A percentile compares a stretch with the other conserved stretches of the same genome.
Conservation (phyloP, 1,140 invertebrate species). For the Belonocnema kinseyi region DNA sequence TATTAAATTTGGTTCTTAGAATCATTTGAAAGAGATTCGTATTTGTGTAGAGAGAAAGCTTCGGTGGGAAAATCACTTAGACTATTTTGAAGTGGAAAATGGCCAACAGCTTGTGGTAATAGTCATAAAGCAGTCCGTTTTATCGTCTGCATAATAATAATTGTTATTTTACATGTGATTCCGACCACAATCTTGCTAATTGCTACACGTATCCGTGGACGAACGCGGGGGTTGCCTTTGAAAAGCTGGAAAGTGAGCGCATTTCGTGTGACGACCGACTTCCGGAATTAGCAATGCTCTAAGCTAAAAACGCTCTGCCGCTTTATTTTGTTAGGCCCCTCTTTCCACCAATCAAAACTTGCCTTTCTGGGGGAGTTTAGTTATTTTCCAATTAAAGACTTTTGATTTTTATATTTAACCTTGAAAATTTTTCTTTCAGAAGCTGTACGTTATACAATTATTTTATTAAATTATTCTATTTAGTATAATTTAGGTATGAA, state of each 20-base stretch:
- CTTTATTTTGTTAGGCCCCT: slow-evolving; percentile 26
- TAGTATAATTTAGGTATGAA: no score
- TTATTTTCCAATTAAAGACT: slow-evolving; percentile 48
- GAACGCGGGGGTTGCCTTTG: slow-evolving; percentile 27
- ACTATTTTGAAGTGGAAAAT: slow-evolving; percentile 16
- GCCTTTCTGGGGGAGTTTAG: slow-evolving; percentile 33
- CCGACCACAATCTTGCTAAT: slow-evolving; percentile 49
- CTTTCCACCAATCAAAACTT: slow-evolving; percentile 66
- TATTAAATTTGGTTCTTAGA: neutral
- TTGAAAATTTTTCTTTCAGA: no score
- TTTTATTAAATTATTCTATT: no score
- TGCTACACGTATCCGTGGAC: neutral
- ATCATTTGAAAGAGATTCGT: neutral
- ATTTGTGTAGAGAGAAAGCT: neutral
- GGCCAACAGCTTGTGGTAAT: slow-evolving; percentile 56
- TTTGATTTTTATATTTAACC: no score
- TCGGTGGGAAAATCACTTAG: neutral
- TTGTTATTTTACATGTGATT: slow-evolving; percentile 53
- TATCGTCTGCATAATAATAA: slow-evolving; percentile 51
- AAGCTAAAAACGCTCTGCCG: slow-evolving; percentile 7
- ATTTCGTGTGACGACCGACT: slow-evolving; percentile 50
- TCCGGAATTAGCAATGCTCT: slow-evolving; percentile 54
- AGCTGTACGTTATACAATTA: no score
- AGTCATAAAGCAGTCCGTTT: slow-evolving; percentile 49
- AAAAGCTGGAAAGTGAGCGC: slow-evolving; percentile 42